Conservation (phyloP, 2,888 invertebrate species). For the Drosophila anomelani region DNA sequence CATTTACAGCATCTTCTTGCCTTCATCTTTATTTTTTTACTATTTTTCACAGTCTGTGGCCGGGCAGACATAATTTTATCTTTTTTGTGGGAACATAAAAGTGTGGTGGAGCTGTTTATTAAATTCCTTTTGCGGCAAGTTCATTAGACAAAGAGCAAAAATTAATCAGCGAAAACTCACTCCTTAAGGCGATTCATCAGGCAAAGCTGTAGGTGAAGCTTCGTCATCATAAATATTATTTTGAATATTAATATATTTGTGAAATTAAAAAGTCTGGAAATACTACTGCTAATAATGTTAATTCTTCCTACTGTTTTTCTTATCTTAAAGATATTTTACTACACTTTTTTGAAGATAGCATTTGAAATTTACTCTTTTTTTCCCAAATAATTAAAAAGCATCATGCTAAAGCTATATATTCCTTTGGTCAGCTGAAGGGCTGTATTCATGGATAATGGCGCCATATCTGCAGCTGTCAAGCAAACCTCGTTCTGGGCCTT, state of each 20-base stretch:
- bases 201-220: neutral
- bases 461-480: constrained; percentile 56
- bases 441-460: constrained; percentile 59
- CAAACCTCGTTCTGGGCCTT: constrained; percentile 51
- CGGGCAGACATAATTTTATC: constrained; percentile 48
- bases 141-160: constrained; percentile 77
- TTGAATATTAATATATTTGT: neutral
- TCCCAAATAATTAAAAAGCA: constrained; percentile 43
- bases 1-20: constrained; percentile 21
- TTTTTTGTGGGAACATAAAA: constrained; percentile 64
- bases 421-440: constrained; percentile 64
- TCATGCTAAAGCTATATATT: constrained; percentile 62
- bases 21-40: constrained; percentile 13
- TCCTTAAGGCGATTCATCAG: no score
- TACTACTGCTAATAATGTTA: neutral
- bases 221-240: constrained; percentile 2
- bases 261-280: neutral
- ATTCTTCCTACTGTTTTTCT: neutral
- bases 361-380: neutral
- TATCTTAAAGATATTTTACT: neutral
- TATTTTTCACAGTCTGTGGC: constrained; percentile 60
- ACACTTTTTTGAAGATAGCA: neutral
- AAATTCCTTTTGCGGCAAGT: constrained; percentile 69
- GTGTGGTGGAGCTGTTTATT: constrained; percentile 60
- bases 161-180: constrained; percentile 62